Conservation (phyloP, 1,140 invertebrate genomes). For the Drosophila tani region DNA sequence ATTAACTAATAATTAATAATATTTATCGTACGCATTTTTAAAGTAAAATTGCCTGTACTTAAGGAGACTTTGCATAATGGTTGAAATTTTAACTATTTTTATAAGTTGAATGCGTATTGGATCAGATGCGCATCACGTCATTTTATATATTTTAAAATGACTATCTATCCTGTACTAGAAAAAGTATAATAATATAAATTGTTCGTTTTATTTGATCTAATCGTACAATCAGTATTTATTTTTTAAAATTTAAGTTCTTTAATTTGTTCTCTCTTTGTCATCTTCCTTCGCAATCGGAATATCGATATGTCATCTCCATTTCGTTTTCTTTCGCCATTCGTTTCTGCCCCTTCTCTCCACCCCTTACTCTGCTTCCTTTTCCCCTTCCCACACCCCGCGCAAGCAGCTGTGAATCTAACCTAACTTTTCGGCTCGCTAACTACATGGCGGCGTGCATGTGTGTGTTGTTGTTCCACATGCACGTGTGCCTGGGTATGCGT, state of each 20-base stretch:
- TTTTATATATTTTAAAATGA: no score
- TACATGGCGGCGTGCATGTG: conserved; percentile 56
- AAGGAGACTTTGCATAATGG: no score
- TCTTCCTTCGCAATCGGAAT: not conserved
- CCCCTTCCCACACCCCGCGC: conserved; percentile 6
- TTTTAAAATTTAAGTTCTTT: not conserved
- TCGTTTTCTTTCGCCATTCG: conserved; percentile 59
- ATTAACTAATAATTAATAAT: no score
- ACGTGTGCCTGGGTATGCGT: conserved; percentile 24
- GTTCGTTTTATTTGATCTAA: no score
- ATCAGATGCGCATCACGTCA: no score
- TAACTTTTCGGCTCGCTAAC: conserved; percentile 53
- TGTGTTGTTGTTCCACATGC: conserved; percentile 44
- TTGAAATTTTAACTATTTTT: no score
- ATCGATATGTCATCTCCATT: conserved; percentile 17
- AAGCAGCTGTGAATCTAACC: conserved; percentile 64
- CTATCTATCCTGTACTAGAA: no score
- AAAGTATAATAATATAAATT: no score
- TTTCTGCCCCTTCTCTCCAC: conserved; percentile 3
- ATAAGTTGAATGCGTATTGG: no score
- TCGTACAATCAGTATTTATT: no score
- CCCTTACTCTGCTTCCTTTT: conserved; percentile 27
- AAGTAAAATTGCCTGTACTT: no score
- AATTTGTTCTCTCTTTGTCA: not conserved
- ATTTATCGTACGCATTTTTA: no score